Base-by-base conservation (phyloP, 2,888 invertebrate species). In the Tricholauxania praeusta region DNA sequence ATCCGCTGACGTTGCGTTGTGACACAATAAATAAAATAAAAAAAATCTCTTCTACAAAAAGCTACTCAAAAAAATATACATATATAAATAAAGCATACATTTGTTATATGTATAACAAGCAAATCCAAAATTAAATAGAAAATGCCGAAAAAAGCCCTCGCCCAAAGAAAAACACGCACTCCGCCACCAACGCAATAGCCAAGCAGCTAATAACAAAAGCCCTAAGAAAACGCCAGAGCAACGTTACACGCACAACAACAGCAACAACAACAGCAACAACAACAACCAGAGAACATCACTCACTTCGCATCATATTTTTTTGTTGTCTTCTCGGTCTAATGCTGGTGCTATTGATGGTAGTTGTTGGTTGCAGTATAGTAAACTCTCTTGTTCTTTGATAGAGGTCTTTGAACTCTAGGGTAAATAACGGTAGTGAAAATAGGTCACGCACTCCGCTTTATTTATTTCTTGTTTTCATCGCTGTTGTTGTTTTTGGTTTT, bases 381-480 rank as follows among this genome's bases (percentile, higher is more conserved):
- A 19, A 17, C n/a, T 53, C 19, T 53, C 39, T 28, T 39, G 39
- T 39, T 39, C 39, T 15, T n/a, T 15, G 28, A 14, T 68, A 69
- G 70, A 84, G 84, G 86, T 84, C 85, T 83, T 84, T 85, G 86
- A 84, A 84, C 84, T 84, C 81, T 73, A 74, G 75, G 57, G 75
- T 76, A 77, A 76, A 79, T 82, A 79, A 77, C 78, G 78, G 74
- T 74, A 77, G 78, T 66, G 78, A 81, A 85, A 86, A 83, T 84
- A 83, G 84, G 84, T 84, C 86, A 84, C 79, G 78, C 77, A 78
- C 52, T 60, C 28, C 69, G 39, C 64, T 12, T 64, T 28, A 64
- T 63, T 63, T 49, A 59, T 59, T 59, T 22, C 19, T 28, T 59
- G 14, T n/a, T n/a, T 60, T 60, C 32, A 28, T 60, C 32, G 10